Evolutionary conservation across 2,888 invertebrate species (phyloP).

Genomic region (Conistra vaccinii): DNA sequence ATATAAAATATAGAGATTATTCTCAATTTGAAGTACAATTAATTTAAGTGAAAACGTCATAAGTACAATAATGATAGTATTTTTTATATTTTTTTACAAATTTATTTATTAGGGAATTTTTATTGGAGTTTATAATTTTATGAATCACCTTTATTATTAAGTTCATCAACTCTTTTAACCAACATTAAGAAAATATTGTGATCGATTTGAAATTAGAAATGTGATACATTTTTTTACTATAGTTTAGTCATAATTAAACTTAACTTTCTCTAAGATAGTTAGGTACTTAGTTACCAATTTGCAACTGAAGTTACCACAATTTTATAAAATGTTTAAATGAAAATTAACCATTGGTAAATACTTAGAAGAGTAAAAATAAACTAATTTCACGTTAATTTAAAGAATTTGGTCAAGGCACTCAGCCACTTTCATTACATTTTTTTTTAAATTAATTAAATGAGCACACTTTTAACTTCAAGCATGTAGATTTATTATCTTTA

Average conservation of each 20-base stretch:
- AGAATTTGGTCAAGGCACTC: not conserved
- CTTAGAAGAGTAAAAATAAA: not conserved
- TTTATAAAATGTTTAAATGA: not conserved
- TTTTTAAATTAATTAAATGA: not conserved
- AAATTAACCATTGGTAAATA: not conserved
- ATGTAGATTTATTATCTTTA: too few species aligned
- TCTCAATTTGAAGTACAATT: constrained; percentile 40
- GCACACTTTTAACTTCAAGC: not conserved
- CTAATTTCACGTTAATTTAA: constrained; percentile 3
- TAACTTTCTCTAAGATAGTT: not conserved
- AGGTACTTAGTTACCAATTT: constrained; percentile 28
- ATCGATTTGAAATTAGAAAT: constrained; percentile 40
- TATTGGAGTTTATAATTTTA: constrained; percentile 2
- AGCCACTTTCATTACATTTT: not conserved
- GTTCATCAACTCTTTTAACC: not conserved
- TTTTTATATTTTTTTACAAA: constrained; percentile 26
- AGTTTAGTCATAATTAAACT: constrained; percentile 16
- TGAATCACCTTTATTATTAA: not conserved
- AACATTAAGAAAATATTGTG: constrained; percentile 7
- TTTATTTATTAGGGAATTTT: constrained; percentile 11
- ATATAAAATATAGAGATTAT: constrained; percentile 20
- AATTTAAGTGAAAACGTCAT: constrained; percentile 20
- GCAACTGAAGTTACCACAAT: constrained; percentile 37
- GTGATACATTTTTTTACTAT: constrained; percentile 15
- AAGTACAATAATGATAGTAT: constrained; percentile 22